Conservation (phyloP, 2,888 invertebrate genomes). For the Drosophila neonasuta region DNA sequence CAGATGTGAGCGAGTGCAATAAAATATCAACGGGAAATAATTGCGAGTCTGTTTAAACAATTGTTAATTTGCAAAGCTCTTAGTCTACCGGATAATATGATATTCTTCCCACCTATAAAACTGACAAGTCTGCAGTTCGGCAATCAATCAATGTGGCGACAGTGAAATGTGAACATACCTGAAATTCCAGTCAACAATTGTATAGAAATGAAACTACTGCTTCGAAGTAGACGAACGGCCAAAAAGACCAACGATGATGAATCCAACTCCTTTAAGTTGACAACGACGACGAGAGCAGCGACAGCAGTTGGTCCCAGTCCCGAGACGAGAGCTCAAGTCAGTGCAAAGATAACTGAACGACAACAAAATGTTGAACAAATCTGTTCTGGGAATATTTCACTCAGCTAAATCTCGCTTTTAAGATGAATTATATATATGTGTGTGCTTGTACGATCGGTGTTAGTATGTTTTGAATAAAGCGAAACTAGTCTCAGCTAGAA, state of each 20-base stretch:
- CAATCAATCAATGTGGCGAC: constrained; percentile 1
- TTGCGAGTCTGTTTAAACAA: constrained; percentile 33
- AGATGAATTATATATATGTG: background rate
- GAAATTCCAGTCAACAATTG: background rate
- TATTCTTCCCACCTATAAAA: constrained; percentile 24
- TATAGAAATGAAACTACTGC: constrained; percentile 31
- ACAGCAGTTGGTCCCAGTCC: background rate
- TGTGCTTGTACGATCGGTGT: background rate
- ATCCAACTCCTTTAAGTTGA: background rate
- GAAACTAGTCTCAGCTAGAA: constrained; percentile 13
- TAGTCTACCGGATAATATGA: background rate
- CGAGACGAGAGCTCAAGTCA: background rate
- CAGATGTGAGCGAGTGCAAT: constrained; percentile 7
- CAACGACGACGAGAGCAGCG: background rate
- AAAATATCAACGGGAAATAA: constrained; percentile 37
- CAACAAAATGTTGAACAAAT: background rate
- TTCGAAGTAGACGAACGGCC: constrained; percentile 13
- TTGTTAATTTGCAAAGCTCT: constrained; percentile 17
- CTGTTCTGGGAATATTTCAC: background rate
- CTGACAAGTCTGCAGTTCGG: background rate
- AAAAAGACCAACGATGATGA: constrained; percentile 9
- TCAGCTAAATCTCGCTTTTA: background rate
- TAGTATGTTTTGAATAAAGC: constrained; percentile 6
- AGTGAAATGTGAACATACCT: background rate
- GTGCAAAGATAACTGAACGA: background rate